These are phyloP conservation scores for Mola mola DNA, from an alignment of 2,113 vertebrate genomes.

Conservation along the genomic window DNA sequence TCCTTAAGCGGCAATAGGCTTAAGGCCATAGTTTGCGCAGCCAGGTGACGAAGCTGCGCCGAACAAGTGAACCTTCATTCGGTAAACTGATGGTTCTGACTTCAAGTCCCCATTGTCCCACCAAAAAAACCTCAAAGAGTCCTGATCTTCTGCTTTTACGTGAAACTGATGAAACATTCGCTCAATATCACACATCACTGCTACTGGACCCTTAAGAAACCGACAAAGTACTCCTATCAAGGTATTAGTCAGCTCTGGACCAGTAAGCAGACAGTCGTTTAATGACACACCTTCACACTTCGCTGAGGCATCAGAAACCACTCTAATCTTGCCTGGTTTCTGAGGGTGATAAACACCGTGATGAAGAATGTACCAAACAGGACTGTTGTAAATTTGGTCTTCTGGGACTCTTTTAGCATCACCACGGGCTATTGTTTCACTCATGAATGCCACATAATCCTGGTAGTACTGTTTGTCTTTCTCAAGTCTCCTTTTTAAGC, in stretches of 20 bases:
- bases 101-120: neutral
- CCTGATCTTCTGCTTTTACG: neutral
- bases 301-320: constrained; percentile 1
- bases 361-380: neutral
- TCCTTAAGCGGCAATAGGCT: neutral
- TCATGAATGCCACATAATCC: constrained; percentile 30
- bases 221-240: neutral
- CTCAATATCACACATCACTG: constrained; percentile 5
- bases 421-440: neutral
- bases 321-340: neutral
- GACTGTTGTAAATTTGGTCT: neutral
- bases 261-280: neutral
- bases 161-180: constrained; percentile 23
- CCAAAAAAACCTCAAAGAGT: neutral
- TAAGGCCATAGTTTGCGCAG: neutral
- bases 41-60: neutral
- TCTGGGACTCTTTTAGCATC: constrained; percentile 11
- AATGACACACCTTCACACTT: neutral
- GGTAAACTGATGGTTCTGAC: neutral
- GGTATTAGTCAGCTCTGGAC: neutral
- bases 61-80: constrained; percentile 6
- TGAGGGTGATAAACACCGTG: constrained; percentile 8
- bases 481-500: constrained; percentile 10
- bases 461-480: constrained; percentile 20
- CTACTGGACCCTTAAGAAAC: neutral